Conservation (phyloP, 2,113 vertebrate genomes). For the Hyaena hyaena region DNA sequence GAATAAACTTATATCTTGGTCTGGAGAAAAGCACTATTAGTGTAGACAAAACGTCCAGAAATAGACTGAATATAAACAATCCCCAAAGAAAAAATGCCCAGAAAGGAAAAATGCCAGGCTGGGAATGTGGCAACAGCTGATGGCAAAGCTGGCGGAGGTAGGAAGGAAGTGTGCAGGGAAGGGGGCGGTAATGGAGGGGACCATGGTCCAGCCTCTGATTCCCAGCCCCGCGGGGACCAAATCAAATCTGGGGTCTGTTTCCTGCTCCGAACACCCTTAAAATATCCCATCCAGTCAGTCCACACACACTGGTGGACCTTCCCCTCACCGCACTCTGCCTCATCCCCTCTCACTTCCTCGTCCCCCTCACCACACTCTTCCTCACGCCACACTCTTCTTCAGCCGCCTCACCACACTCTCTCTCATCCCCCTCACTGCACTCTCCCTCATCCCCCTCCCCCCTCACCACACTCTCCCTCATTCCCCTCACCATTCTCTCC, state of each 20-base stretch:
- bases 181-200: neutral
- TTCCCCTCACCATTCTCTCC: too few relatives aligned
- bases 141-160: neutral
- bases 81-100: neutral
- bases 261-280: neutral
- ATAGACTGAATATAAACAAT: conserved; percentile 14
- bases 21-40: neutral
- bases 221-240: neutral
- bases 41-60: neutral
- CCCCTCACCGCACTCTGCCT: neutral
- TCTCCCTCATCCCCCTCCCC: neutral
- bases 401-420: too few relatives aligned
- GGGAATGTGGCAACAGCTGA: neutral
- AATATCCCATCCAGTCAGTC: neutral
- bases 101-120: neutral
- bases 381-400: neutral
- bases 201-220: neutral
- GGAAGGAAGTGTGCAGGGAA: neutral
- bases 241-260: neutral
- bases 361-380: neutral
- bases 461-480: neutral
- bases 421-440: neutral
- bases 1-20: neutral
- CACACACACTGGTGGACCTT: neutral
- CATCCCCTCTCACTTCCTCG: neutral